phyloP scores from a whole-genome alignment of 2,888 invertebrate genomes.

The Ptilodon capucinus region DNA sequence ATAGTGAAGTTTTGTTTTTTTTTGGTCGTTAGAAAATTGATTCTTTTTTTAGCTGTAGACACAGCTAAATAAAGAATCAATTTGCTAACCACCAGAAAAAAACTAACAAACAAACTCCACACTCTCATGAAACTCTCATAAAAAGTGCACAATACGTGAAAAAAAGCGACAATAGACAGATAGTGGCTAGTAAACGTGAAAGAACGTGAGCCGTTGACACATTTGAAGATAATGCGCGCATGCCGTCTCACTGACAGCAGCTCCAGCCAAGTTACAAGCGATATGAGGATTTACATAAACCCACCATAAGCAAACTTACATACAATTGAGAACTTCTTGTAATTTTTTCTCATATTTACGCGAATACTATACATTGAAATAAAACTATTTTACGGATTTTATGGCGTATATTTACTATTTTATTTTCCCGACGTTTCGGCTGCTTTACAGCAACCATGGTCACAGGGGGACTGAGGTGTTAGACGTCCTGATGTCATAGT shows the following conservation, averaged over 20 bases:
- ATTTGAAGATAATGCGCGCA: constrained; percentile 80
- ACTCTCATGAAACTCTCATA: constrained; percentile 35
- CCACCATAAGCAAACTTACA: not conserved
- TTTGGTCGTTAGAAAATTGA: no score
- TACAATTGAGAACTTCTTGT: not conserved
- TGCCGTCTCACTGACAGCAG: constrained; percentile 58
- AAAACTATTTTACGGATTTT: no score
- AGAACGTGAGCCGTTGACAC: constrained; percentile 77
- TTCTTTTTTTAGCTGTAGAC: no score
- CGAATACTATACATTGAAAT: no score
- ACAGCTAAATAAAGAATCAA: not conserved
- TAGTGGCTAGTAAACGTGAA: constrained; percentile 65
- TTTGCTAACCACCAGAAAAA: not conserved
- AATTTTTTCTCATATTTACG: not conserved
- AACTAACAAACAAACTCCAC: constrained; percentile 11
- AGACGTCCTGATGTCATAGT: no score
- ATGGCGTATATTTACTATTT: no score
- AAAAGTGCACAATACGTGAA: constrained; percentile 50
- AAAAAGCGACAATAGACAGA: constrained; percentile 60
- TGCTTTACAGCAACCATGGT: no score
- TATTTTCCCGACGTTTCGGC: no score
- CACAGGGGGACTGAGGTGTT: no score
- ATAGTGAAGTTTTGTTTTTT: no score
- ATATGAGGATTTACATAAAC: not conserved
- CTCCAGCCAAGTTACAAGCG: constrained; percentile 32